These are phyloP conservation scores for Sebastes taczanowskii DNA, from an alignment of 2,797 vertebrate genomes.

Conservation along the genomic window DNA sequence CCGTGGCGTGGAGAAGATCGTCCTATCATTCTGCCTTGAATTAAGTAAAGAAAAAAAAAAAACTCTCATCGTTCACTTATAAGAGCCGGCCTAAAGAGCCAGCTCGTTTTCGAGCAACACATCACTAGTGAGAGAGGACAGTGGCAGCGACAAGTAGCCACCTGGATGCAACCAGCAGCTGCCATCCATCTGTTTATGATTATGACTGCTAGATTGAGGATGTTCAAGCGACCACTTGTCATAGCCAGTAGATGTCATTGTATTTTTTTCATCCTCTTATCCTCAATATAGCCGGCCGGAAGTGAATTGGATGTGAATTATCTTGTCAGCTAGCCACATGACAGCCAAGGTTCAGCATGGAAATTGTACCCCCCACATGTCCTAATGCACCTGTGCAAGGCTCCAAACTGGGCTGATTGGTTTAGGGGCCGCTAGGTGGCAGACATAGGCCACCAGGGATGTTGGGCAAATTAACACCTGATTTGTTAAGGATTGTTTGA, in stretches of 20 bases:
- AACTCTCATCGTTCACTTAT: accelerated
- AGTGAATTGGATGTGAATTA: conserved; percentile 1
- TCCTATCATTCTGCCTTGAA: too few species aligned
- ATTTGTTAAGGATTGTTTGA: background rate
- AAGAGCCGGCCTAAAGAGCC: too few species aligned
- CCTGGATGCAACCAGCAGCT: conserved; percentile 48
- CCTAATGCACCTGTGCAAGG: conserved; percentile 12
- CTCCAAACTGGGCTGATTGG: background rate
- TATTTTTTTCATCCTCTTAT: background rate
- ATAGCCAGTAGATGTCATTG: conserved; percentile 28
- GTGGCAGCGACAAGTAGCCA: conserved; percentile 25
- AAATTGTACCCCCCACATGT: background rate
- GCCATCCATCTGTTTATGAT: conserved; percentile 57
- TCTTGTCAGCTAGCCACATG: background rate
- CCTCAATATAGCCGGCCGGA: background rate
- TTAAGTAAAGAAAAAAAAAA: too few species aligned
- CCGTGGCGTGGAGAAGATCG: accelerated
- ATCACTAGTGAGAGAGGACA: background rate
- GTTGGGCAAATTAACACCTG: conserved; percentile 14
- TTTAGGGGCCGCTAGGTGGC: conserved; percentile 66
- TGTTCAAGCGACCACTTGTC: conserved; percentile 53
- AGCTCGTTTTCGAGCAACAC: background rate
- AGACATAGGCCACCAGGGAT: conserved; percentile 53
- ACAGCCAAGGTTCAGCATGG: background rate
- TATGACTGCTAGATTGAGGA: conserved; percentile 40